A percentile compares a stretch with the other conserved stretches of the same genome.
Evolutionary conservation across 2,797 vertebrate species (phyloP).

Genomic region (Schizothorax lantsangensis): DNA sequence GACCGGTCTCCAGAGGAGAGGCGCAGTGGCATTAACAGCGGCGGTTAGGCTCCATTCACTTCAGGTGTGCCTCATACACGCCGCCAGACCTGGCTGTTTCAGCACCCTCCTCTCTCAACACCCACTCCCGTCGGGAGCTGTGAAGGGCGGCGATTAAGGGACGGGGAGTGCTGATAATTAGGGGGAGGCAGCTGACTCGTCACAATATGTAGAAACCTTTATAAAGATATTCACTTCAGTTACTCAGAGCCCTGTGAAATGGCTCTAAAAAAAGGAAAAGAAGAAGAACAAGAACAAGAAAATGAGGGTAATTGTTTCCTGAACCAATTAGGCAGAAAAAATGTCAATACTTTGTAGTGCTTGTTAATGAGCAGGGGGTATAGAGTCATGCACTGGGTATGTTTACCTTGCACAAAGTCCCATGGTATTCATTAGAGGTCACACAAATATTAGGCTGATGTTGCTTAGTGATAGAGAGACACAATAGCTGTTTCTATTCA

Average conservation of each 20-base stretch:
- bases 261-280: background rate
- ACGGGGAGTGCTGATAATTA: too few species aligned
- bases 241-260: background rate
- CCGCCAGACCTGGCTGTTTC: too few species aligned
- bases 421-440: constrained; percentile 48
- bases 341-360: constrained; percentile 41
- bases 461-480: constrained; percentile 39
- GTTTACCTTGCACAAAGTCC: constrained; percentile 43
- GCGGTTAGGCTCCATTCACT: too few species aligned
- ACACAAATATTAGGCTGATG: constrained; percentile 45
- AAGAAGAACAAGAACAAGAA: background rate
- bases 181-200: too few species aligned
- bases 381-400: constrained; percentile 18
- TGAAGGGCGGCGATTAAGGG: too few species aligned
- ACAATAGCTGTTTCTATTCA: constrained; percentile 15
- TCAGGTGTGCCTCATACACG: too few species aligned
- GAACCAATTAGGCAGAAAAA: constrained; percentile 40
- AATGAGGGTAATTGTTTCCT: constrained; percentile 32
- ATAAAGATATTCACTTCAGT: constrained; percentile 34
- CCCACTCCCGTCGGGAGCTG: too few species aligned
- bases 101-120: too few species aligned
- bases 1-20: too few species aligned
- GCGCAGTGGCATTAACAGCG: too few species aligned
- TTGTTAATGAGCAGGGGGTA: constrained; percentile 35
- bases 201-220: constrained; percentile 54